These are phyloP conservation scores for Megalopta genalis DNA, from an alignment of 1,140 invertebrate genomes.

Conservation along the genomic window DNA sequence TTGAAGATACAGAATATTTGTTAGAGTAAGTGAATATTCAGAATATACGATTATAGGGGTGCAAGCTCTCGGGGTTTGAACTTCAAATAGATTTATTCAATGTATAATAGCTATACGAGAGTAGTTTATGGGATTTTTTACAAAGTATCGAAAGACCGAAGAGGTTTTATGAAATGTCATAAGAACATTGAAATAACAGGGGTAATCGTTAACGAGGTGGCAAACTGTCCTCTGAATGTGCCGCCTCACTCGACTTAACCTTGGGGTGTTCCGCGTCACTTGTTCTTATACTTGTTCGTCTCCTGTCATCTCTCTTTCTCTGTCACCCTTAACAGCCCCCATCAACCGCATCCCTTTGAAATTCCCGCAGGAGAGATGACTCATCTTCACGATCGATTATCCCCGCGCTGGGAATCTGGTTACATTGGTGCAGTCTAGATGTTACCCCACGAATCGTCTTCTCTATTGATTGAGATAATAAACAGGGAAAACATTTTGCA, in stretches of 20 bases:
- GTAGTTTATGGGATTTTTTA: too few species aligned
- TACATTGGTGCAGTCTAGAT: constrained; percentile 28
- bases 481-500: not conserved
- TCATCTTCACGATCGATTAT: constrained; percentile 67
- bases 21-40: too few species aligned
- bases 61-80: too few species aligned
- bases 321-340: constrained; percentile 9
- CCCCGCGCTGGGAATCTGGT: constrained; percentile 35
- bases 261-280: constrained; percentile 36
- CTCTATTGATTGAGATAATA: constrained; percentile 14
- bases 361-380: constrained; percentile 61
- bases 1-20: too few species aligned
- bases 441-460: constrained; percentile 15
- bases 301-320: not conserved
- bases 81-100: too few species aligned
- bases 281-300: constrained; percentile 15
- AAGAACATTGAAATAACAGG: not conserved
- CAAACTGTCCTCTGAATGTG: constrained; percentile 12
- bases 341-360: constrained; percentile 37
- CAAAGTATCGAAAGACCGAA: not conserved
- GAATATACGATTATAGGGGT: too few species aligned
- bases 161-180: too few species aligned
- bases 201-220: constrained; percentile 33
- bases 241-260: constrained; percentile 24
- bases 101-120: too few species aligned